Conservation (phyloP, 2,113 vertebrate genomes). For the Anthoscopus minutus region DNA sequence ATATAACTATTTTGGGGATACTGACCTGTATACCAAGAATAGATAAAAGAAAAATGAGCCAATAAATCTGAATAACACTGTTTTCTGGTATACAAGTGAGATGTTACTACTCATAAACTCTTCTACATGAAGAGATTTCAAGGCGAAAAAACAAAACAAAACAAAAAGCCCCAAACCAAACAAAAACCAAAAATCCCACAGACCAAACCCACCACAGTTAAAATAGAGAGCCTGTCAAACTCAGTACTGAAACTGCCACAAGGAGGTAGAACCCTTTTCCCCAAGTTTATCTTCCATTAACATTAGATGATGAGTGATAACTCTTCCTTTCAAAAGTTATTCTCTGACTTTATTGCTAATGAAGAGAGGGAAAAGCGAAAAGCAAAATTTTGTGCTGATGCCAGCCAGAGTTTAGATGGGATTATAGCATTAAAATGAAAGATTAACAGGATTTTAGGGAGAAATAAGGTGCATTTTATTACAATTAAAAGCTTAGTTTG, state of each 20-base stretch:
- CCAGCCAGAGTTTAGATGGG: background rate
- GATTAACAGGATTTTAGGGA: background rate
- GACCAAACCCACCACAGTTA: background rate
- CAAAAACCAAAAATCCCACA: background rate
- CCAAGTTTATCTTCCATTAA: background rate
- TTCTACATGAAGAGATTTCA: background rate
- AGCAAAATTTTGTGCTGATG: background rate
- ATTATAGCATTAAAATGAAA: background rate
- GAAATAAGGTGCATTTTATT: background rate
- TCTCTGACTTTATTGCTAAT: background rate
- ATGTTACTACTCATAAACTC: background rate
- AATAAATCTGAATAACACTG: background rate
- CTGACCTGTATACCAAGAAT: background rate
- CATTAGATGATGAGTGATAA: background rate
- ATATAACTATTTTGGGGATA: background rate
- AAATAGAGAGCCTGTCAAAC: background rate
- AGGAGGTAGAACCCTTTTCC: background rate
- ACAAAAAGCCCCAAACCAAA: background rate
- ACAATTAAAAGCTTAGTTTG: background rate
- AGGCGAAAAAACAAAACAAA: background rate
- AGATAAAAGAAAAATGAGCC: background rate
- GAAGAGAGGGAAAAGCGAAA: background rate
- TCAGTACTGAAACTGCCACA: background rate
- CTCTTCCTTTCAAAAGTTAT: background rate
- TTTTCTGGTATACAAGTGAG: background rate